Percentiles rank a stretch among this genome's conserved stretches.
Evolutionary conservation across 2,797 vertebrate genomes (phyloP).

Genomic region (Characodon lateralis): DNA sequence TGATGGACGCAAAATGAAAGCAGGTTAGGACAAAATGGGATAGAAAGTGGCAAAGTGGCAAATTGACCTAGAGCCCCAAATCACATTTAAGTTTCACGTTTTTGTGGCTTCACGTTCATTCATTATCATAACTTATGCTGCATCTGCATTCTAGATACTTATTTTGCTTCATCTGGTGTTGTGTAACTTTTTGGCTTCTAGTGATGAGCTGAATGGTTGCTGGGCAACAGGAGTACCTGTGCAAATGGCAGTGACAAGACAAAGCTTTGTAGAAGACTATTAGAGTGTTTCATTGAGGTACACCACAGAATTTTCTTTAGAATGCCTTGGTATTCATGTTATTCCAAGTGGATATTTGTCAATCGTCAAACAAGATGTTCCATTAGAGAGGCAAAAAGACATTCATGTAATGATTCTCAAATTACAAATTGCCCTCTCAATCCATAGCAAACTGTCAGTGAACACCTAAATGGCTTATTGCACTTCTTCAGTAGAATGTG

Average conservation of each 20-base stretch:
- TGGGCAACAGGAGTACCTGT: constrained; percentile 78
- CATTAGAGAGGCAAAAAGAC: constrained; percentile 15
- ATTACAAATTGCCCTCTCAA: constrained; percentile 22
- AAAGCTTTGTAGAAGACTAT: constrained; percentile 37
- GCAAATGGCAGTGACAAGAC: constrained; percentile 58
- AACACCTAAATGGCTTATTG: constrained; percentile 38
- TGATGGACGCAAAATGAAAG: not conserved
- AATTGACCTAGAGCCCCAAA: not conserved
- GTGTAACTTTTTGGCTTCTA: constrained; percentile 69
- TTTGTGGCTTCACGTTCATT: not conserved
- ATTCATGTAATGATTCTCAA: constrained; percentile 26
- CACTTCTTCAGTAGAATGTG: constrained; percentile 30
- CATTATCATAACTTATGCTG: constrained; percentile 20
- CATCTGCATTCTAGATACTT: constrained; percentile 36
- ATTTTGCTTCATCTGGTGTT: constrained; percentile 62
- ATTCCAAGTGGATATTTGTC: constrained; percentile 24
- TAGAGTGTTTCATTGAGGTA: constrained; percentile 34
- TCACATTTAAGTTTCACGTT: not conserved
- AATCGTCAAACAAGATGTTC: constrained; percentile 18
- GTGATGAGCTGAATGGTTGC: constrained; percentile 79
- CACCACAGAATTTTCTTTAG: constrained; percentile 21
- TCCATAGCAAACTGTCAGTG: constrained; percentile 38
- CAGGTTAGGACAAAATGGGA: not conserved
- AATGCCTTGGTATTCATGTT: constrained; percentile 13
- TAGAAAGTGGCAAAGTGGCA: too few relatives aligned